A percentile compares a stretch with the other conserved stretches of the same genome.
These are phyloP conservation scores for Drosophila phalerata DNA, from an alignment of 2,888 invertebrate species.

Conservation along the genomic window DNA sequence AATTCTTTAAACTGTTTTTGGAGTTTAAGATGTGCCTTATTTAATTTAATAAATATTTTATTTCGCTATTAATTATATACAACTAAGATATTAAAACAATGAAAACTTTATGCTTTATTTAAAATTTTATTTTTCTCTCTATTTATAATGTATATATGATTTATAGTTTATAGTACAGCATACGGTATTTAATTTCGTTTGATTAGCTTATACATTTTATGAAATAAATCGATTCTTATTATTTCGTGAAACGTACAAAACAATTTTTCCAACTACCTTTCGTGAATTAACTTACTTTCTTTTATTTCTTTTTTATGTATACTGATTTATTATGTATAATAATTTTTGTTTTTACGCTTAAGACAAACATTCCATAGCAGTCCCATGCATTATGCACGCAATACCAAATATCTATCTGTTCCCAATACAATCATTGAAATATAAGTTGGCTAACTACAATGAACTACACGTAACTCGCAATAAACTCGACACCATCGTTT, in stretches of 20 bases:
- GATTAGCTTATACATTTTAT: conserved; percentile 38
- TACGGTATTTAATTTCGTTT: conserved; percentile 32
- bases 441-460: conserved; percentile 69
- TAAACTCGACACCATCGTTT: conserved; percentile 21
- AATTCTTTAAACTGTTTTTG: neutral
- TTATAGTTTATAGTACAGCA: conserved; percentile 65
- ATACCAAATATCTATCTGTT: conserved; percentile 57
- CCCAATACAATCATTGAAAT: conserved; percentile 62
- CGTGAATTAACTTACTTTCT: conserved; percentile 34
- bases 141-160: conserved; percentile 35
- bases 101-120: conserved; percentile 33
- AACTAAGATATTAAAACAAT: neutral
- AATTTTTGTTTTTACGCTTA: conserved; percentile 49
- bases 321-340: conserved; percentile 22
- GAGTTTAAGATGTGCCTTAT: neutral
- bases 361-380: conserved; percentile 55
- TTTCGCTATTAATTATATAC: neutral
- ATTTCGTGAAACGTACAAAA: conserved; percentile 44
- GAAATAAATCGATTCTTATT: conserved; percentile 8
- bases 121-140: conserved; percentile 65
- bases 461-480: conserved; percentile 31
- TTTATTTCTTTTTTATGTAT: conserved; percentile 15
- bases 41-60: neutral
- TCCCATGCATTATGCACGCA: conserved; percentile 37
- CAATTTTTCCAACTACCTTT: conserved; percentile 19